Conservation (phyloP, 2,888 invertebrate species). For the Eucera pruinosa region DNA sequence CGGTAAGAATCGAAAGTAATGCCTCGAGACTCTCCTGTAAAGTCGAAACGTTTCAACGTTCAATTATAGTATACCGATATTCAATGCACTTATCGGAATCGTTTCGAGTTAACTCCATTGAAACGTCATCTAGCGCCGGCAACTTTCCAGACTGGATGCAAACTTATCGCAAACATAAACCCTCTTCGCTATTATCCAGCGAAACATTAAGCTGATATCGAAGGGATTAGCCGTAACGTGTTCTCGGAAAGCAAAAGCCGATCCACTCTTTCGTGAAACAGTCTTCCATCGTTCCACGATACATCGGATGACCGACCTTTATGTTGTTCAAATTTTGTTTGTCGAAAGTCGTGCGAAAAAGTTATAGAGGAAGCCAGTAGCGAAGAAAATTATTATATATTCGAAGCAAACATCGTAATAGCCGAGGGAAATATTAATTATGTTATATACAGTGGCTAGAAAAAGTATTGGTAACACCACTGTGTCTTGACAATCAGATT, state of each 20-base stretch:
- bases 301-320: too few relatives aligned
- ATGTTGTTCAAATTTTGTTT: not conserved
- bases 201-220: constrained; percentile 55
- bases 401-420: too few relatives aligned
- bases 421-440: too few relatives aligned
- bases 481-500: too few relatives aligned
- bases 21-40: too few relatives aligned
- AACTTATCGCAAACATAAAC: constrained; percentile 52
- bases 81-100: constrained; percentile 36
- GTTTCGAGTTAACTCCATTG: constrained; percentile 33
- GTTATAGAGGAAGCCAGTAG: too few relatives aligned
- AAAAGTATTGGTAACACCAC: too few relatives aligned
- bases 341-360: too few relatives aligned
- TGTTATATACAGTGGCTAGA: too few relatives aligned
- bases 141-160: constrained; percentile 27
- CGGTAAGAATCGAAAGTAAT: too few relatives aligned
- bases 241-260: constrained; percentile 9
- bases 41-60: not conserved
- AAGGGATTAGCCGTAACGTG: constrained; percentile 53
- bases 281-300: not conserved
- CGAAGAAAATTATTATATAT: too few relatives aligned
- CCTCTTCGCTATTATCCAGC: constrained; percentile 52
- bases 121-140: constrained; percentile 39
- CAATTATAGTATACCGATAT: constrained; percentile 39
- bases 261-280: constrained; percentile 28